phyloP scores from a whole-genome alignment of 2,888 invertebrate genomes.

The Troides oblongomaculatus region DNA sequence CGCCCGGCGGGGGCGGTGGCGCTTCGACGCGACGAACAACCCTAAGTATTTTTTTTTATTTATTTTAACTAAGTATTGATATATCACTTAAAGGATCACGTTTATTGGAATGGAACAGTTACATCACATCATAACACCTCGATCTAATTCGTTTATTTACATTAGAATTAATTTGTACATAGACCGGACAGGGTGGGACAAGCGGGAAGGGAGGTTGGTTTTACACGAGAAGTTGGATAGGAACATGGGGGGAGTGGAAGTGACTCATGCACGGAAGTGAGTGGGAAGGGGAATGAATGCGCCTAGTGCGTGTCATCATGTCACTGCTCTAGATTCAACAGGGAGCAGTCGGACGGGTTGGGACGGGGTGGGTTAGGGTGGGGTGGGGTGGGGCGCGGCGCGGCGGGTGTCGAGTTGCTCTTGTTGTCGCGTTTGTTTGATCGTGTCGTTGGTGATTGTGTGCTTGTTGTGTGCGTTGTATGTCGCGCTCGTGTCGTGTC shows the following conservation, averaged over 20 bases:
- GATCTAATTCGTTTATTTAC: constrained; percentile 45
- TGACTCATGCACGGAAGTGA: constrained; percentile 27
- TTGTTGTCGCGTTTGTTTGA: too few relatives aligned
- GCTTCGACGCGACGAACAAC: background rate
- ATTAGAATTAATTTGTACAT: constrained; percentile 46
- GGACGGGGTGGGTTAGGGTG: background rate
- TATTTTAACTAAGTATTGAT: constrained; percentile 40
- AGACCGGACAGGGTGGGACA: background rate
- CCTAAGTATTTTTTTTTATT: background rate
- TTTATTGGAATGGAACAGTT: constrained; percentile 60
- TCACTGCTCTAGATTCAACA: too few relatives aligned
- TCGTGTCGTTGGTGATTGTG: too few relatives aligned
- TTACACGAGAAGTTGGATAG: too few relatives aligned
- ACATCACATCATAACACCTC: constrained; percentile 53
- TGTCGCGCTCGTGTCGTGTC: constrained; percentile 22
- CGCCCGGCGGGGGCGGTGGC: background rate
- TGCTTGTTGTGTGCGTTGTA: too few relatives aligned
- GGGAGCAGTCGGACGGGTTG: too few relatives aligned
- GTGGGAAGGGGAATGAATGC: constrained; percentile 13
- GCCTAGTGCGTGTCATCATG: too few relatives aligned
- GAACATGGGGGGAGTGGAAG: background rate
- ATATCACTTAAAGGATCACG: constrained; percentile 63
- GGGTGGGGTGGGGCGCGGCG: background rate
- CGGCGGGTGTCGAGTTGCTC: background rate
- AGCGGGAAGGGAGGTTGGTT: background rate